Evolutionary conservation across 1,140 invertebrate genomes (phyloP).

Genomic region (Cecropterus lyciades): DNA sequence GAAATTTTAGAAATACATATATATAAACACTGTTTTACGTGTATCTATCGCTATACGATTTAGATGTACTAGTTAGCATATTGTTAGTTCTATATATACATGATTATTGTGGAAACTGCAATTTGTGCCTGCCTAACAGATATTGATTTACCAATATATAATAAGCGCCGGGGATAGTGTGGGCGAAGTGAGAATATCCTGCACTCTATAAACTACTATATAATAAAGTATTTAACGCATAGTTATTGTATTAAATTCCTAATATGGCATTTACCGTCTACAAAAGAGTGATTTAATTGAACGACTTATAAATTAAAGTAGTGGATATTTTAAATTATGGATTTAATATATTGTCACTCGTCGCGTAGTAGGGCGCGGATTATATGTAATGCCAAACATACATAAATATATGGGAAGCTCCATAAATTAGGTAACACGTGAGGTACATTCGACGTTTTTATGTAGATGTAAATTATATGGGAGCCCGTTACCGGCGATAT

Average conservation of each 20-base stretch:
- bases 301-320: slow-evolving; percentile 73
- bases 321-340: slow-evolving; percentile 70
- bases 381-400: slow-evolving; percentile 5
- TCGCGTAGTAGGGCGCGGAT: slow-evolving; percentile 9
- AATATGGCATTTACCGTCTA: slow-evolving; percentile 82
- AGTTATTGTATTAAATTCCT: slow-evolving; percentile 78
- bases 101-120: slow-evolving; percentile 54
- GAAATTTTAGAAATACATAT: slow-evolving; percentile 75
- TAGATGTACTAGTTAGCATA: slow-evolving; percentile 57
- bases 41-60: slow-evolving; percentile 73
- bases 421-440: slow-evolving; percentile 46
- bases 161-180: slow-evolving; percentile 46
- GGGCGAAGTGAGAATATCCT: slow-evolving; percentile 41
- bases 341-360: slow-evolving; percentile 48
- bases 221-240: slow-evolving; percentile 70
- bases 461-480: slow-evolving; percentile 16
- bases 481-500: slow-evolving; percentile 17
- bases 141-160: slow-evolving; percentile 65
- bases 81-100: slow-evolving; percentile 50
- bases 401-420: too few species aligned
- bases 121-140: slow-evolving; percentile 67
- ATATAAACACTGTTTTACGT: slow-evolving; percentile 75
- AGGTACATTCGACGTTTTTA: slow-evolving; percentile 49
- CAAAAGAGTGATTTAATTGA: slow-evolving; percentile 73
- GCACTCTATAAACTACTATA: slow-evolving; percentile 49